Evolutionary conservation across 2,888 invertebrate genomes (phyloP).

Genomic region (Brenthis hecate): DNA sequence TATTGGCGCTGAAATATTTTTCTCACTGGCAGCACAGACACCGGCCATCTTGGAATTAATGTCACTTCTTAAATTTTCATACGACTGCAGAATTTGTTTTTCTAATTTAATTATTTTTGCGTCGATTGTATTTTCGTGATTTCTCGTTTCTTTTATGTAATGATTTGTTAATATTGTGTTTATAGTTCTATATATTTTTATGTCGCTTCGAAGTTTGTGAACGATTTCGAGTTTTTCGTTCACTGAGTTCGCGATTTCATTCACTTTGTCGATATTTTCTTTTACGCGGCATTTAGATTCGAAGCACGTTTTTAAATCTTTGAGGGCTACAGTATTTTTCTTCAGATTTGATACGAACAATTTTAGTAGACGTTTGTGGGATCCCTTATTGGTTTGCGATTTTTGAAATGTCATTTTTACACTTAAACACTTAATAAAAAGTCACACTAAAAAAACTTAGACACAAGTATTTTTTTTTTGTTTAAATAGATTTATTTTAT

Average conservation of each 20-base stretch:
- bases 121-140: constrained; percentile 66
- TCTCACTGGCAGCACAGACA: constrained; percentile 53
- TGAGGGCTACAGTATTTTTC: constrained; percentile 68
- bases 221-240: constrained; percentile 76
- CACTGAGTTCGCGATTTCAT: constrained; percentile 63
- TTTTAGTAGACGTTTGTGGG: constrained; percentile 57
- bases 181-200: constrained; percentile 74
- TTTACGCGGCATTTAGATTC: constrained; percentile 54
- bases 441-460: too few relatives aligned
- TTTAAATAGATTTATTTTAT: constrained; percentile 6
- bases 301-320: constrained; percentile 60
- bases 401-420: constrained; percentile 52
- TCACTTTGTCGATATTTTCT: constrained; percentile 55
- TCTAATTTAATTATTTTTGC: constrained; percentile 66
- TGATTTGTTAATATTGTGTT: constrained; percentile 76
- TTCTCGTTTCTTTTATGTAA: constrained; percentile 69
- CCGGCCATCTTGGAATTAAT: constrained; percentile 56
- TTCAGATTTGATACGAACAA: constrained; percentile 62
- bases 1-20: constrained; percentile 56
- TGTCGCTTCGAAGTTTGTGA: constrained; percentile 71
- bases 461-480: not conserved
- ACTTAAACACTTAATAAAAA: constrained; percentile 9
- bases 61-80: constrained; percentile 63
- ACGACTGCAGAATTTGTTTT: constrained; percentile 62
- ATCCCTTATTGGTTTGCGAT: constrained; percentile 44